A percentile compares a stretch with the other conserved stretches of the same genome.
phyloP scores from a whole-genome alignment of 2,113 vertebrate species.

The Silurus meridionalis region DNA sequence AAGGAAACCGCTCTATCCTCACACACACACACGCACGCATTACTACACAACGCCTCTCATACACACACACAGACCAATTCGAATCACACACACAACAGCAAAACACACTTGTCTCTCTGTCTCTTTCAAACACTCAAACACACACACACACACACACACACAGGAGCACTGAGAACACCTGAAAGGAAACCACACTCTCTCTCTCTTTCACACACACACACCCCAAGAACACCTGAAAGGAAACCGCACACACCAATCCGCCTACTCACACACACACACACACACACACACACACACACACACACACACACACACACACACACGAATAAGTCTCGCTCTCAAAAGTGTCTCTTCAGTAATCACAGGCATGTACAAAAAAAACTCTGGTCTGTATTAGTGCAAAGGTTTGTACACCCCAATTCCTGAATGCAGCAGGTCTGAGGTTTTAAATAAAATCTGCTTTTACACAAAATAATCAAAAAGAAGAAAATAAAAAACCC shows the following conservation, averaged over 20 bases:
- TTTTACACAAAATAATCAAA: not conserved
- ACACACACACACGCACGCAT: slow-evolving; percentile 20
- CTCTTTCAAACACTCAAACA: not conserved
- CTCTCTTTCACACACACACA: not conserved
- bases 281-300: slow-evolving; percentile 27
- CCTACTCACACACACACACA: not conserved
- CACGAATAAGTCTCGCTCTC: slow-evolving; percentile 6
- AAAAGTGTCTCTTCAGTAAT: not conserved
- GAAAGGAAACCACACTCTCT: not conserved
- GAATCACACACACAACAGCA: slow-evolving; percentile 17
- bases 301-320: slow-evolving; percentile 10
- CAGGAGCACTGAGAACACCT: not conserved
- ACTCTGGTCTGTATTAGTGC: too few species aligned
- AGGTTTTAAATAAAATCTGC: not conserved
- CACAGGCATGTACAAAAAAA: not conserved
- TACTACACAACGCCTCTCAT: not conserved
- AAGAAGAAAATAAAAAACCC: not conserved
- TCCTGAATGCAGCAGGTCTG: not conserved
- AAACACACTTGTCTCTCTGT: not conserved
- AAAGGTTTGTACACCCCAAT: not conserved
- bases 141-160: slow-evolving; percentile 17
- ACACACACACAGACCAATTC: slow-evolving; percentile 18
- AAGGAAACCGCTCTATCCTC: too few species aligned
- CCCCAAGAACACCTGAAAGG: too few species aligned
- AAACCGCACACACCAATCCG: slow-evolving; percentile 15